These are phyloP conservation scores for Macrobrachium rosenbergii DNA, from an alignment of 1,140 invertebrate genomes.

Conservation along the genomic window DNA sequence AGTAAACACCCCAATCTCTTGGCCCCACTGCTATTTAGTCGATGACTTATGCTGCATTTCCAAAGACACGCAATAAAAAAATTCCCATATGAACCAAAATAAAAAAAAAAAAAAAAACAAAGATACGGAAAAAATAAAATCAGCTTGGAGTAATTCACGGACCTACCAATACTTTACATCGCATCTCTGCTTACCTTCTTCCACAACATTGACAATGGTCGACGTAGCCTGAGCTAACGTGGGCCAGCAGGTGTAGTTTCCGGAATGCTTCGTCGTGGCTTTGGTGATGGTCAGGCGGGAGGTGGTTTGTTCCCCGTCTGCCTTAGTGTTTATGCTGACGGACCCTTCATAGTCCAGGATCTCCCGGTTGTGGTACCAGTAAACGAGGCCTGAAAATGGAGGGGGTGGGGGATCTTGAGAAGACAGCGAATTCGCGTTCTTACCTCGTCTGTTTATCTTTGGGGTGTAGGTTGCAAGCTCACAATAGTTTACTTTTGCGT, in stretches of 20 bases:
- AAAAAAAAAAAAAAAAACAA: too few relatives aligned
- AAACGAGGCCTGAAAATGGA: constrained; percentile 18
- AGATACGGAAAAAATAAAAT: too few relatives aligned
- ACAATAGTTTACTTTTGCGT: too few relatives aligned
- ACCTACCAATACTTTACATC: too few relatives aligned
- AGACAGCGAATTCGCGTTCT: background rate
- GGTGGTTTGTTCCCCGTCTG: background rate
- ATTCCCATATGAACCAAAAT: too few relatives aligned
- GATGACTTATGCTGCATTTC: too few relatives aligned
- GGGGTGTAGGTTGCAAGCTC: background rate
- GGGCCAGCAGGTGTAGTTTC: constrained; percentile 56
- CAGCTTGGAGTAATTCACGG: too few relatives aligned
- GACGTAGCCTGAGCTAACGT: constrained; percentile 38
- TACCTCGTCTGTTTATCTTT: background rate
- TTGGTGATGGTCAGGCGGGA: constrained; percentile 32
- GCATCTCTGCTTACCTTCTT: background rate
- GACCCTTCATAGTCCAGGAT: constrained; percentile 41
- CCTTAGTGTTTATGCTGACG: constrained; percentile 25
- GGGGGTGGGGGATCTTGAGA: background rate
- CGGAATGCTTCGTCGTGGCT: constrained; percentile 32
- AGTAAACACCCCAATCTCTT: too few relatives aligned
- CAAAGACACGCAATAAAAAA: too few relatives aligned
- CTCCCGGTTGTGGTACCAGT: constrained; percentile 43
- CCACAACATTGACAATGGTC: constrained; percentile 25
- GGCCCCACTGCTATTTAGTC: too few relatives aligned